Base-by-base conservation (phyloP, 2,113 vertebrate genomes). In the Ptilorrhoa leucosticta region DNA sequence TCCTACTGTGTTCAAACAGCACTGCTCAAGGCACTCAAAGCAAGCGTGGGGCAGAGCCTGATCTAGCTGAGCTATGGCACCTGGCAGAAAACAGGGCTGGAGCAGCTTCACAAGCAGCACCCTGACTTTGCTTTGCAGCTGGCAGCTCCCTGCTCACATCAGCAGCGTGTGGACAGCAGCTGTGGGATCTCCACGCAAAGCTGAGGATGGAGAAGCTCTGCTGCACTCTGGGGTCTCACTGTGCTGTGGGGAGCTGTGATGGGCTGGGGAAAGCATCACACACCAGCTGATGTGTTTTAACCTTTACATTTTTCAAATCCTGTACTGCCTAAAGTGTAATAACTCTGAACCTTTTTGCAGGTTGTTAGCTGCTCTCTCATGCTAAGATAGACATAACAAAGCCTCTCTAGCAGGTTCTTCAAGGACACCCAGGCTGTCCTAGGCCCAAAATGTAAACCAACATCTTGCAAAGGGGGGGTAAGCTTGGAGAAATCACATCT, bases 1-100 rank as follows among this genome's bases (percentile, higher is more conserved):
- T 14, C 39, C 60, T 9, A 11, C 7, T 1, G 0, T 15, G 31
- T 13, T 40, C 65, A 47, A 54, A 53, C 56, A n/a, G 5, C 5
- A 0, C 30, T 51, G 73, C 50, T 47, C 1, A 0, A 37, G 39
- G 35, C 24, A 15, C 3, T 28, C 0, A 1, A 1, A 5, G 30
- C 22, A 23, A 19, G 31, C 0, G 3, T 13, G 48, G 57, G 44
- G 19, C 64, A 95, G 40, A 42, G 31, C 40, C 60, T 45, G 15
- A 57, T 5, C 40, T 1, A 23, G 17, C 17, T 31, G 23, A 47
- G 21, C 45, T 35, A 9, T 12, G 39, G 37, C 9, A 63, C 17
- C 66, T 16, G 40, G 27, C 70, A 82, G 65, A 10, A 56, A 85
- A 21, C 26, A 24, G 22, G 16, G 31, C 45, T 10, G 30, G 40